These are phyloP conservation scores for Oryzias javanicus DNA, from an alignment of 2,113 vertebrate species.

Conservation along the genomic window DNA sequence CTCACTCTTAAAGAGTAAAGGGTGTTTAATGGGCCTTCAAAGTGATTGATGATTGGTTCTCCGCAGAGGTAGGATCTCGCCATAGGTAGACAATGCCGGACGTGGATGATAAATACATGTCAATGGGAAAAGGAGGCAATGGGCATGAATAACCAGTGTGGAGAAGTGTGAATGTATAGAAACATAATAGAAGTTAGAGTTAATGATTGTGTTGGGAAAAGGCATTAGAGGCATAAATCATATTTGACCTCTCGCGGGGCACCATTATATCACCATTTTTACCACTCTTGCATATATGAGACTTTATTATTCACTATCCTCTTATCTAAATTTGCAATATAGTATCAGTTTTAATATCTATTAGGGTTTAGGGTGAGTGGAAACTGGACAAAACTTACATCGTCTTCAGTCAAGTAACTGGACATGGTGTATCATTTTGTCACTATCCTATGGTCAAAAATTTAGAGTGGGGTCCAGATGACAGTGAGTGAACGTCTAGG, in stretches of 20 bases:
- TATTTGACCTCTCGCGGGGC: neutral
- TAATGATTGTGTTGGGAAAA: conserved; percentile 38
- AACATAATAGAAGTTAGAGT: conserved; percentile 28
- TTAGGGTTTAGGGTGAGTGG: too few species aligned
- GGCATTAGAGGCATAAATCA: conserved; percentile 34
- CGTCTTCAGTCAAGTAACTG: too few species aligned
- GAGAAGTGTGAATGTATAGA: conserved; percentile 26
- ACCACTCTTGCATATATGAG: neutral
- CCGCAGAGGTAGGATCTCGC: conserved; percentile 28
- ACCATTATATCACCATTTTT: neutral
- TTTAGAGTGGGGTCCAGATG: too few species aligned
- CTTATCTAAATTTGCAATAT: neutral
- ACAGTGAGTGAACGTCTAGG: too few species aligned
- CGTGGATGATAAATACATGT: conserved; percentile 43
- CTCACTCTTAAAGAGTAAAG: conserved; percentile 38
- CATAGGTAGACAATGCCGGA: conserved; percentile 27
- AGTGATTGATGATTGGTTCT: conserved; percentile 50
- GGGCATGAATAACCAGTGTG: conserved; percentile 10
- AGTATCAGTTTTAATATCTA: too few species aligned
- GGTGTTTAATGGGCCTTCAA: conserved; percentile 47
- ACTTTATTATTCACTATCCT: neutral
- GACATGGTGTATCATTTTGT: too few species aligned
- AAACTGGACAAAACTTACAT: too few species aligned
- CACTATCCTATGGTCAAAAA: too few species aligned
- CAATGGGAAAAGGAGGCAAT: conserved; percentile 23